phyloP scores from a whole-genome alignment of 37 sponge, comb jelly and placozoan species.

The Theonella swinhoei region DNA sequence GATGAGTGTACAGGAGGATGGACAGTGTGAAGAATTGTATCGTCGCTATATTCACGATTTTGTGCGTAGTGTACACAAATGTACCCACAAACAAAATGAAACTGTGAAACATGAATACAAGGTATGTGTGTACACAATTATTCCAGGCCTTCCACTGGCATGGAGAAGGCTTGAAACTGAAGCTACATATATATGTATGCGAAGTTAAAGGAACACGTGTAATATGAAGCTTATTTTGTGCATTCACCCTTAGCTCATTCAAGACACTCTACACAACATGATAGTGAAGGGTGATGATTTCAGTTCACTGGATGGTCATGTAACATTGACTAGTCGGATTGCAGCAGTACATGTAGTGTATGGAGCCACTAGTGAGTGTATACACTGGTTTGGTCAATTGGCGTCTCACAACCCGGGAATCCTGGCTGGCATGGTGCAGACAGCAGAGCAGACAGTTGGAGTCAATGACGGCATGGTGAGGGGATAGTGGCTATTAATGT shows the following conservation, averaged over 20 bases:
- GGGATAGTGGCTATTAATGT: background rate
- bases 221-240: background rate
- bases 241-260: conserved; percentile 14
- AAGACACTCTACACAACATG: conserved; percentile 27
- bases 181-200: no score
- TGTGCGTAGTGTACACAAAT: conserved; percentile 51
- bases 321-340: conserved; percentile 18
- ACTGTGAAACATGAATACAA: conserved; percentile 29
- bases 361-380: background rate
- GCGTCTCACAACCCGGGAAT: conserved; percentile 34
- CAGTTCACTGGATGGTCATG: conserved; percentile 22
- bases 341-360: conserved; percentile 61
- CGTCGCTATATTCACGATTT: conserved; percentile 51
- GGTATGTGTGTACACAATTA: conserved; percentile 5
- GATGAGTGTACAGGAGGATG: conserved; percentile 1
- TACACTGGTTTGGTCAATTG: conserved; percentile 61
- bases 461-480: background rate
- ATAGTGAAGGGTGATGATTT: conserved; percentile 15
- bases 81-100: conserved; percentile 24
- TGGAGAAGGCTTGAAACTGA: no score
- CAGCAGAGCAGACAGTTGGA: background rate
- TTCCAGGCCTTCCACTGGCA: no score
- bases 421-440: background rate
- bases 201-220: no score
- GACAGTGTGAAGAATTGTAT: conserved; percentile 42